Percentiles rank a stretch among this genome's conserved stretches.
These are phyloP conservation scores for Nothobranchius furzeri DNA, from an alignment of 2,113 vertebrate genomes.

Conservation along the genomic window DNA sequence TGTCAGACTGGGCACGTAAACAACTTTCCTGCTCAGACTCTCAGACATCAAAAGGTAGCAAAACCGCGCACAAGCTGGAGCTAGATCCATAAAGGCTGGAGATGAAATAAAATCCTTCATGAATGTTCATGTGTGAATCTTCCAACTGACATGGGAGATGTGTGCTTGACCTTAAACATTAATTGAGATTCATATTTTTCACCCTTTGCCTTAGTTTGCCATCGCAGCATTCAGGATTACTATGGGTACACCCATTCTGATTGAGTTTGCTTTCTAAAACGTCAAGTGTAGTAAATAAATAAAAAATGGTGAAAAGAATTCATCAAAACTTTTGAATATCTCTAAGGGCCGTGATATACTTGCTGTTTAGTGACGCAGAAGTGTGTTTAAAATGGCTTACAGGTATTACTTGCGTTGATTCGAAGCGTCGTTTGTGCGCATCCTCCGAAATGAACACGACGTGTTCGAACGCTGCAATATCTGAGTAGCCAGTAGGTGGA, in stretches of 20 bases:
- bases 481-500: too few relatives aligned
- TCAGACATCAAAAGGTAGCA: conserved; percentile 15
- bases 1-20: conserved; percentile 29
- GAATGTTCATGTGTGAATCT: conserved; percentile 13
- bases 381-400: too few relatives aligned
- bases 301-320: not conserved
- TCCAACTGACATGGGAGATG: not conserved
- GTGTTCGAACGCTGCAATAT: too few relatives aligned
- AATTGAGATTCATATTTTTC: conserved; percentile 23
- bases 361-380: too few relatives aligned
- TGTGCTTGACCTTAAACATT: conserved; percentile 15
- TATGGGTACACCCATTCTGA: not conserved
- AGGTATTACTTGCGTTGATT: too few relatives aligned
- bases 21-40: conserved; percentile 4
- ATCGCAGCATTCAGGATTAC: not conserved
- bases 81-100: not conserved
- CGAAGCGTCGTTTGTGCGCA: too few relatives aligned
- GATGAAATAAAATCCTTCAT: conserved; percentile 18
- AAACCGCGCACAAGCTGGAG: not conserved
- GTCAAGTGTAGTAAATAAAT: conserved; percentile 6
- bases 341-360: too few relatives aligned
- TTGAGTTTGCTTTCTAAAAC: conserved; percentile 13
- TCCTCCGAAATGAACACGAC: too few relatives aligned
- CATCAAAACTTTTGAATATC: not conserved
- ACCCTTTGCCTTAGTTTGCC: not conserved